These are phyloP conservation scores for Carollia perspicillata DNA, from an alignment of 2,113 vertebrate species.

Conservation along the genomic window DNA sequence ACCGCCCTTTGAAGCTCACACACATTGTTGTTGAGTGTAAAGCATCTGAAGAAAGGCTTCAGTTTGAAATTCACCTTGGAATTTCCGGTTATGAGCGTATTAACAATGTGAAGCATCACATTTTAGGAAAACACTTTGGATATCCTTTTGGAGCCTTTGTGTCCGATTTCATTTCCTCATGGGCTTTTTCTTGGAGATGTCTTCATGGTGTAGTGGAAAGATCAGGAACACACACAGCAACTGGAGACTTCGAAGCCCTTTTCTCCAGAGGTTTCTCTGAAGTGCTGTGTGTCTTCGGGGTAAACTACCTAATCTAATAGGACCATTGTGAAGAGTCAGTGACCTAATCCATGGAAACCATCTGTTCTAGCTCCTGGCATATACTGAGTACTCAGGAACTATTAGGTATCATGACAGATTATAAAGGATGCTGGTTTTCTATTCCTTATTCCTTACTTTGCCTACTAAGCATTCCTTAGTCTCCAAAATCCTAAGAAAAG, in stretches of 20 bases:
- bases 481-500: background rate
- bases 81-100: background rate
- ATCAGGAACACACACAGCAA: background rate
- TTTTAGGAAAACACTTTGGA: background rate
- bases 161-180: background rate
- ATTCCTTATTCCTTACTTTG: background rate
- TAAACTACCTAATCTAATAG: background rate
- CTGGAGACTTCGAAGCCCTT: background rate
- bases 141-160: background rate
- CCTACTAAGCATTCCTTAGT: background rate
- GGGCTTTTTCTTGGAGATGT: background rate
- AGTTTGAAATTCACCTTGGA: background rate
- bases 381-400: background rate
- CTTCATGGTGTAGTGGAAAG: background rate
- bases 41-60: background rate
- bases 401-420: background rate
- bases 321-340: background rate
- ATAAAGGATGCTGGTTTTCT: background rate
- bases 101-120: background rate
- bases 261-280: background rate
- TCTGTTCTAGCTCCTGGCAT: background rate
- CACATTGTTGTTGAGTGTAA: background rate
- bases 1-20: background rate
- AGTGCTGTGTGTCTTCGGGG: background rate
- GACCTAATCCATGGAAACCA: background rate